Base-by-base conservation (phyloP, 2,888 invertebrate genomes). In the Entomobrya proxima region DNA sequence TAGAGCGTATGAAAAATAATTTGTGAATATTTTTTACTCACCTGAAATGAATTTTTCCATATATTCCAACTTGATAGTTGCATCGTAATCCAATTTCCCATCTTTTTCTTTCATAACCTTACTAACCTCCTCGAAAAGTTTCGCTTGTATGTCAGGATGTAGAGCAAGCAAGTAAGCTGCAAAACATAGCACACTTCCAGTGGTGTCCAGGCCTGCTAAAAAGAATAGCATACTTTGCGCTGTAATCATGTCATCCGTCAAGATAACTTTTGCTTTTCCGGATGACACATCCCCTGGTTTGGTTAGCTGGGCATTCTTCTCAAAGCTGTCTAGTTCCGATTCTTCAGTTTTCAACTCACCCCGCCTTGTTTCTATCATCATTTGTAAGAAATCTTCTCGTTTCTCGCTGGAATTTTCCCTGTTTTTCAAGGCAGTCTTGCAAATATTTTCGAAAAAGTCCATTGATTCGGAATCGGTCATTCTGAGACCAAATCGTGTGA, bases 31-130 rank as follows among this genome's bases (percentile, higher is more conserved):
- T 9, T 27, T 21, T 11, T 21, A 58, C 24, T n/a, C 55, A 87
- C 87, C 89, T 50, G 87, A 72, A n/a, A 89, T 72, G 55, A 89
- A 79, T 64, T 86, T 88, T 9, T 89, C 89, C 84, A 89, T 50
- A 67, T 88, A 88, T 40, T 89, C 84, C 87, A 89, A 83, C 6
- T 85, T 37, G 13, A 18, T 58, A 27, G 88, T 47, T 2, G 61
- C 67, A 11, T 89, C 89, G 61, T 89, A 89, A 24, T 58, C 84
- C 3, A 89, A 32, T 18, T 86, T 15, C 6, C 83, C 84, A 58
- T 58, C 35, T 2, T 24, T 44, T 11, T 32, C 67, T n/a, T 58
- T 61, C 84, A 85, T 84, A 6, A 52, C 64, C 13, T 13, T 21
- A 15, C 32, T 35, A 0, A 84, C 78, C 50, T 88, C 86, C 7